Evolutionary conservation across 2,888 invertebrate genomes (phyloP), one percentile per base, ranked within the genome.

Genomic region (Himalopsyche tibetana): DNA sequence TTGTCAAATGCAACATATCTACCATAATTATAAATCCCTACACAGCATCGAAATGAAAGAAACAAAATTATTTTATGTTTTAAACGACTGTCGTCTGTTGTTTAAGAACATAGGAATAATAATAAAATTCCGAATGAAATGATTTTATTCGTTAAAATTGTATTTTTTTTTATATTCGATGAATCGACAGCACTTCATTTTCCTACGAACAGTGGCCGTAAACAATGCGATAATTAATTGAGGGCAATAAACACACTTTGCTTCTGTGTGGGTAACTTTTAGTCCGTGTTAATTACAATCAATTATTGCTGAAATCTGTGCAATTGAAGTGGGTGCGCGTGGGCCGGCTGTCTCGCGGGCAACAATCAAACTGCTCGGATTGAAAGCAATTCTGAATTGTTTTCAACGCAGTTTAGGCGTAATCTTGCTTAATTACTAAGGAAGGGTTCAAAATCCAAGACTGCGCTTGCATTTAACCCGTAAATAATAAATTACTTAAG

Each of bases 301-400:
- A 63, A 63, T 63, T 63, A 63, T 63, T 28, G n/a, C 63, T 63
- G 63, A 63, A 63, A 63, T 19, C 63, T 63, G 63, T 63, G 63
- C 63, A 63, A 63, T 63, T n/a, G 63, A 19, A 63, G 28, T 63
- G 63, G 63, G 19, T 63, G 28, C 4, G 28, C 63, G 63, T 19
- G 63, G 63, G 63, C 19, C 2, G 28, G 19, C 63, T 19, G 63
- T 63, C 63, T 63, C 17, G 55, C 19, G 80, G 42, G 81, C 36
- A 12, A 69, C 40, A 80, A 80, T 40, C 80, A 81, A 81, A 38
- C 40, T 40, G 81, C 55, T 80, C 42, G 79, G 74, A 85, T 85
- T 85, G 85, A 85, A 85, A 85, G 74, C 85, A 74, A 85, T 85
- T 80, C n/a, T 45, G 82, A 82, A 82, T 84, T 85, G 85, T 85